Evolutionary conservation across 2,888 invertebrate genomes (phyloP).

Genomic region (Parapristionchus giblindavisi): DNA sequence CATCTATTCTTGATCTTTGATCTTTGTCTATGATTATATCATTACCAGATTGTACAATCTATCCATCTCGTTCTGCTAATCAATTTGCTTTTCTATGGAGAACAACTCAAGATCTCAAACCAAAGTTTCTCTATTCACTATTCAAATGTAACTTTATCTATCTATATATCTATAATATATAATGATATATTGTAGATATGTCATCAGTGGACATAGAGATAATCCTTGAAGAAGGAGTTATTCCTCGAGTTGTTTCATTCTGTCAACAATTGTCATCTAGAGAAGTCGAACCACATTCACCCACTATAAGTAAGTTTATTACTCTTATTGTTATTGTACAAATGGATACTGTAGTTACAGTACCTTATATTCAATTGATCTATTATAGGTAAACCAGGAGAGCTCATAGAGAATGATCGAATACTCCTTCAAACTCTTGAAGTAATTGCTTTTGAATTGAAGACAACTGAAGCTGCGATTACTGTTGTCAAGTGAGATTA

Average conservation of each 20-base stretch:
- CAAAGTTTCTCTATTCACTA: slow-evolving; percentile 11
- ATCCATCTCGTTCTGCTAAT: slow-evolving; percentile 11
- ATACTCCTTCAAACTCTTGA: slow-evolving; percentile 30
- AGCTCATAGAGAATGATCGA: not conserved
- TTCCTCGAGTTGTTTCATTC: not conserved
- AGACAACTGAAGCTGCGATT: slow-evolving; percentile 8
- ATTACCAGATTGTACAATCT: slow-evolving; percentile 5
- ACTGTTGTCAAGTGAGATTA: slow-evolving; percentile 13
- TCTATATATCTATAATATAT: not conserved
- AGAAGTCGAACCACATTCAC: not conserved
- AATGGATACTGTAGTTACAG: not conserved
- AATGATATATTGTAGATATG: not conserved
- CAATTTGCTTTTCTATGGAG: slow-evolving; percentile 8
- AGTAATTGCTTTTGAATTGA: slow-evolving; percentile 33
- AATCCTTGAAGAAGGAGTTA: slow-evolving; percentile 20
- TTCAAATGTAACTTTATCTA: slow-evolving; percentile 21
- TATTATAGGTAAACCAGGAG: not conserved
- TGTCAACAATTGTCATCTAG: slow-evolving; percentile 9
- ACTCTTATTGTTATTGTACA: not conserved
- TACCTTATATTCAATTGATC: not conserved
- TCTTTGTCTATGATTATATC: not conserved
- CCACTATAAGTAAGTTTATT: not conserved
- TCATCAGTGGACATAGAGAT: slow-evolving; percentile 19
- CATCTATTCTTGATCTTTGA: not conserved
- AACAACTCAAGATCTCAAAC: slow-evolving; percentile 4